Percentiles rank a stretch among this genome's conserved stretches.
phyloP scores from a whole-genome alignment of 2,888 invertebrate species.

The Netelia inedita region DNA sequence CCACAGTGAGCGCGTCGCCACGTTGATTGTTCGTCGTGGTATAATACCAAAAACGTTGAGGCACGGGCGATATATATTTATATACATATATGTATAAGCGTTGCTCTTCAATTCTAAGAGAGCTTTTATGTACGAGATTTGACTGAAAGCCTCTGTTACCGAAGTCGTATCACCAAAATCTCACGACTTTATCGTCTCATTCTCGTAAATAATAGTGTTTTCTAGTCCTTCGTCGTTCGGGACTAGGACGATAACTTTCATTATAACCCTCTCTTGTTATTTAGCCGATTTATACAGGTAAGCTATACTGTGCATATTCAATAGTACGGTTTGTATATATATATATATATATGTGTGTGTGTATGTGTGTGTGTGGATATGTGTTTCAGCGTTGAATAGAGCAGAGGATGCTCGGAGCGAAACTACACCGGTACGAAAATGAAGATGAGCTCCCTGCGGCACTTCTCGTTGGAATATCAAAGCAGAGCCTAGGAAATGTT shows the following conservation, averaged over 20 bases:
- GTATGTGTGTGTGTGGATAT: too few species aligned
- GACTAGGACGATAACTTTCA: conserved; percentile 10
- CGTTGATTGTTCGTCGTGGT: conserved; percentile 58
- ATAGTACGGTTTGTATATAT: background rate
- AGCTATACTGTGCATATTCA: background rate
- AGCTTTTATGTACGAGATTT: conserved; percentile 32
- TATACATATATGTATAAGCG: background rate
- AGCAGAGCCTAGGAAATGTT: conserved; percentile 9
- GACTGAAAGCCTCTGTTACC: background rate
- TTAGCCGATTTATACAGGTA: background rate
- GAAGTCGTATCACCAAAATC: conserved; percentile 12
- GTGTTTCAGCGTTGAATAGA: too few species aligned
- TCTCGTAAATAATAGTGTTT: background rate
- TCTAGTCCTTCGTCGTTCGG: background rate
- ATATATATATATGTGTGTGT: too few species aligned
- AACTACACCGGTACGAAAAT: background rate
- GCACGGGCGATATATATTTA: background rate
- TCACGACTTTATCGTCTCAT: conserved; percentile 9
- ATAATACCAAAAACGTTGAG: conserved; percentile 40
- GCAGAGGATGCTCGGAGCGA: background rate
- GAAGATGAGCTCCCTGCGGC: conserved; percentile 21
- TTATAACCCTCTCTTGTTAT: conserved; percentile 14
- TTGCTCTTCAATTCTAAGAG: conserved; percentile 23
- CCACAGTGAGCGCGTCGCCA: conserved; percentile 8
- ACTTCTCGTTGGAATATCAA: conserved; percentile 33